These are phyloP conservation scores for Ovis aries DNA, from an alignment of 2,113 vertebrate genomes.

Conservation along the genomic window ARS-UI_Ramb_v3.0 NC_056056.1:187688001-187688500, in stretches of 20 bases:
- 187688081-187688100: conserved; percentile 43
- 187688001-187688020: background rate
- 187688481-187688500: background rate
- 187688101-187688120: conserved; percentile 54
- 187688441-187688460: background rate
- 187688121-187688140: conserved; percentile 54
- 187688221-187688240: background rate
- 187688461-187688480: background rate
- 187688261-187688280: conserved; percentile 36
- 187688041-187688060: background rate
- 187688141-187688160: conserved; percentile 19
- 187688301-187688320: conserved; percentile 60
- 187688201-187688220: conserved; percentile 7
- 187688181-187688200: background rate
- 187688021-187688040: background rate
- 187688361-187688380: conserved; percentile 42
- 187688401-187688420: conserved; percentile 6
- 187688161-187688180: conserved; percentile 40
- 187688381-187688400: conserved; percentile 34
- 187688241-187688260: conserved; percentile 47
- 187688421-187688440: background rate
- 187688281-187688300: conserved; percentile 57
- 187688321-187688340: conserved; percentile 58
- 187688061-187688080: background rate
- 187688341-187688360: conserved; percentile 60